Evolutionary conservation across 2,797 vertebrate species (phyloP).

Genomic region (Peromyscus nudipes): DNA sequence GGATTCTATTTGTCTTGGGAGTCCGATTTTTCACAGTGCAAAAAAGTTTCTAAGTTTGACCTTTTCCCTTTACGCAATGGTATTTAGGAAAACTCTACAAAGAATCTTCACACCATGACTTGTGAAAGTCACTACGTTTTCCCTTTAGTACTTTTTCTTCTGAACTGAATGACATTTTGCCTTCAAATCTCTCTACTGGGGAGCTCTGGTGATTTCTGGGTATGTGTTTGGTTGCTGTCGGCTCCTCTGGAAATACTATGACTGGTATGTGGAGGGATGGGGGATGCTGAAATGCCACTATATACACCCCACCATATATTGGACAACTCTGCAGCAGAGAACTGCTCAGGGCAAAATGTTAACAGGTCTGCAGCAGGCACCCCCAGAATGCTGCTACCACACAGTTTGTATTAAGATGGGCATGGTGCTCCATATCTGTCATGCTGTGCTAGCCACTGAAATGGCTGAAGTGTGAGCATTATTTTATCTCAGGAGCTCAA

Average conservation of each 20-base stretch:
- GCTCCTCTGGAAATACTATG: not conserved
- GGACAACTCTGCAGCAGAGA: not conserved
- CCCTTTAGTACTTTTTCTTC: not conserved
- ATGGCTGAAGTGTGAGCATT: not conserved
- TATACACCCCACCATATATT: rapidly evolving
- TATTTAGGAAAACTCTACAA: not conserved
- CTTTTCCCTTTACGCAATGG: not conserved
- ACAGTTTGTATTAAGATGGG: not conserved
- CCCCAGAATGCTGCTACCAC: not conserved
- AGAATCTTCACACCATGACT: not conserved
- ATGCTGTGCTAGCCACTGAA: not conserved
- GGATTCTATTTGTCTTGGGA: not conserved
- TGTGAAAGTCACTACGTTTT: not conserved
- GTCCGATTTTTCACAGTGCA: not conserved
- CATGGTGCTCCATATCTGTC: not conserved
- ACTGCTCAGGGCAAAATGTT: not conserved
- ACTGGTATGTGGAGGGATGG: not conserved
- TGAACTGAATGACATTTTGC: not conserved
- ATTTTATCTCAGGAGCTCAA: not conserved
- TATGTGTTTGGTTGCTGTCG: not conserved
- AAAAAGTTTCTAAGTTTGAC: not conserved
- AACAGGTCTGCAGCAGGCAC: not conserved
- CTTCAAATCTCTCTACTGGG: not conserved
- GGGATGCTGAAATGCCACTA: not conserved
- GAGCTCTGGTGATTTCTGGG: not conserved